A percentile compares a stretch with the other conserved stretches of the same genome.
Conservation (phyloP, 2,888 invertebrate species). For the Pharmacophagus antenor region DNA sequence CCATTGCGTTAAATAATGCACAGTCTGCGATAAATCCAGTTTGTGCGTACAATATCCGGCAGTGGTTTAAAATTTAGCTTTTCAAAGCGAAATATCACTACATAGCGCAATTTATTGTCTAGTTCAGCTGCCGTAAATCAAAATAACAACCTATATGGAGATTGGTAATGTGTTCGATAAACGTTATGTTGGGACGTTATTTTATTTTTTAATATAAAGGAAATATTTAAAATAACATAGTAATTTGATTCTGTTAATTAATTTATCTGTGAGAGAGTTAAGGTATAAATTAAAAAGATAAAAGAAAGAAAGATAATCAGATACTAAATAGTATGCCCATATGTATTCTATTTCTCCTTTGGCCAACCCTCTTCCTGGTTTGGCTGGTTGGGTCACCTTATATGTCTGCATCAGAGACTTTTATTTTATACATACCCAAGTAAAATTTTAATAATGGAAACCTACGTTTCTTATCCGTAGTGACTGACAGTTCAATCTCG, state of each 20-base stretch:
- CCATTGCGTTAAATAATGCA: not conserved
- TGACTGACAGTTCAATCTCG: not conserved
- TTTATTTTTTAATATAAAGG: no score
- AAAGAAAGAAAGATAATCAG: no score
- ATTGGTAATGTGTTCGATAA: not conserved
- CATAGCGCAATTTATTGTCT: not conserved
- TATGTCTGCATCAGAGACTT: not conserved
- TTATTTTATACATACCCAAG: not conserved
- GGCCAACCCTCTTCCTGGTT: no score
- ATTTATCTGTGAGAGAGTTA: not conserved
- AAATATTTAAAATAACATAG: not conserved
- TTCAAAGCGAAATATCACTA: not conserved
- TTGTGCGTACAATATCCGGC: not conserved
- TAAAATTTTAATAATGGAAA: not conserved
- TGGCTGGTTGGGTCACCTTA: not conserved
- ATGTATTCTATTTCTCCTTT: no score
- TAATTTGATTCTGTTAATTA: not conserved
- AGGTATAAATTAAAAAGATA: no score
- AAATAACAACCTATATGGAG: not conserved
- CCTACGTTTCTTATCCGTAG: not conserved
- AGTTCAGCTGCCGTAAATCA: conserved; percentile 3
- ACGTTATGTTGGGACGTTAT: not conserved
- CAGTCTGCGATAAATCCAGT: not conserved
- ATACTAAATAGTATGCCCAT: no score
- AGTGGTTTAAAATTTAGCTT: conserved; percentile 1